Evolutionary conservation across 1,140 invertebrate species (phyloP).

Genomic region (Araneus ventricosus): DNA sequence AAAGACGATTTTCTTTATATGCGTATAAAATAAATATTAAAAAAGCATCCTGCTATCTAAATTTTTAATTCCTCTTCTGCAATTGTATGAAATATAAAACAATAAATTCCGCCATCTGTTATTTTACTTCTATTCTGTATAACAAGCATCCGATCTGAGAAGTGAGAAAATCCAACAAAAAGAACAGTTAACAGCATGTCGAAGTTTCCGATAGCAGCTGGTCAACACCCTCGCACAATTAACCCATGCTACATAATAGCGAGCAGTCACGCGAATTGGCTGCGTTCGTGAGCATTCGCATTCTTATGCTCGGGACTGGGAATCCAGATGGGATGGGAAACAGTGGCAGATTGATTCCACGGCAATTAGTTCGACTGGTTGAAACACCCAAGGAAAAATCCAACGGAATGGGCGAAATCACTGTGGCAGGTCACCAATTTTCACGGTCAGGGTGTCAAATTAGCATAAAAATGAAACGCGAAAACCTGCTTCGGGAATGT

Average conservation of each 20-base stretch:
- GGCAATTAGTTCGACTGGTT: conserved; percentile 4
- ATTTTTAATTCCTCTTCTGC: too few species aligned
- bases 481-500: neutral
- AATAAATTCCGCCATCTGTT: neutral
- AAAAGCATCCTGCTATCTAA: too few species aligned
- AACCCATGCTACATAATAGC: conserved; percentile 12
- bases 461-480: neutral
- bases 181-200: conserved; percentile 33
- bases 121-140: neutral
- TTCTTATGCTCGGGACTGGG: neutral
- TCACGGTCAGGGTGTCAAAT: neutral
- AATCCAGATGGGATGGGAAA: conserved; percentile 20
- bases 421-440: neutral
- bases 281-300: neutral
- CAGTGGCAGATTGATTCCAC: conserved; percentile 20
- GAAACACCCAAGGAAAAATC: neutral
- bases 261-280: neutral
- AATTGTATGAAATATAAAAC: neutral
- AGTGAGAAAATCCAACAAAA: neutral
- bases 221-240: neutral
- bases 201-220: conserved; percentile 1
- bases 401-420: neutral
- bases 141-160: neutral
- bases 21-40: too few species aligned
- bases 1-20: too few species aligned